Percentiles rank a stretch among this genome's conserved stretches.
Evolutionary conservation across 1,140 invertebrate species (phyloP).

Genomic region (Drosophila pachea): DNA sequence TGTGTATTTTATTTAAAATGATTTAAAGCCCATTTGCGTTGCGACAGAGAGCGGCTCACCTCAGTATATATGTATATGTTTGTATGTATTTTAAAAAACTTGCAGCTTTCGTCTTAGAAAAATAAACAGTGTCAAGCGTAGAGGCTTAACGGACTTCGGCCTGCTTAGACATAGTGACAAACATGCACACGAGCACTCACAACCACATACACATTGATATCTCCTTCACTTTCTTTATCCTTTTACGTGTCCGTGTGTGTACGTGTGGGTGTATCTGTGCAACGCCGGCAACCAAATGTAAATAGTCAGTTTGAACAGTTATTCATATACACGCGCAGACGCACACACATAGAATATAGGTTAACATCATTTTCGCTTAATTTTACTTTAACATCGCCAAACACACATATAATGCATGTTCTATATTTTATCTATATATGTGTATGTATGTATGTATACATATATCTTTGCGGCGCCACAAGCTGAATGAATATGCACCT

Average conservation of each 20-base stretch:
- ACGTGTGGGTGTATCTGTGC: neutral
- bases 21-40: conserved; percentile 65
- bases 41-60: conserved; percentile 40
- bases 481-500: conserved; percentile 19
- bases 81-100: conserved; percentile 24
- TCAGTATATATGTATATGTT: neutral
- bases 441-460: conserved; percentile 9
- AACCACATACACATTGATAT: neutral
- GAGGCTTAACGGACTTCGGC: conserved; percentile 24
- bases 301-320: conserved; percentile 36
- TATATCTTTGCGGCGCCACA: conserved; percentile 17
- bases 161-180: conserved; percentile 23
- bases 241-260: neutral
- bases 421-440: neutral
- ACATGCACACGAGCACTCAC: no score
- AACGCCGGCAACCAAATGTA: conserved; percentile 46
- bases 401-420: conserved; percentile 23
- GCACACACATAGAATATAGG: conserved; percentile 20
- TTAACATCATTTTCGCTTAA: conserved; percentile 1
- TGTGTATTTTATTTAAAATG: conserved; percentile 37
- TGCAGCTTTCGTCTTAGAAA: conserved; percentile 32
- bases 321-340: conserved; percentile 33
- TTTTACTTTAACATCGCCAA: conserved; percentile 3
- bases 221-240: no score
- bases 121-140: conserved; percentile 20